Evolutionary conservation across 2,113 vertebrate genomes (phyloP).

Genomic region (Psilopsiagon aymara): DNA sequence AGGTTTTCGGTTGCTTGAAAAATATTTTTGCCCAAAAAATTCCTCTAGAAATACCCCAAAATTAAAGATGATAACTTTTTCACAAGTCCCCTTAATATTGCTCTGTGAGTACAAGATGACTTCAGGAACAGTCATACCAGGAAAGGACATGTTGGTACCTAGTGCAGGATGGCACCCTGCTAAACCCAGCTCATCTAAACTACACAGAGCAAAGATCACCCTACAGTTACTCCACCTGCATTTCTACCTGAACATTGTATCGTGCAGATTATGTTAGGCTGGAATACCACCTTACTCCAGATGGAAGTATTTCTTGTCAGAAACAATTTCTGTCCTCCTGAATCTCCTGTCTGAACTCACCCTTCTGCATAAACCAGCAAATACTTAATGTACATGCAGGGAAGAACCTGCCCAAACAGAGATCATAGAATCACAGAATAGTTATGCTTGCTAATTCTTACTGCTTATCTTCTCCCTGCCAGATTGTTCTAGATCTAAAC

Average conservation of each 20-base stretch:
- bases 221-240: not conserved
- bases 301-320: not conserved
- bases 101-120: not conserved
- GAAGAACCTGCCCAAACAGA: not conserved
- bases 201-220: not conserved
- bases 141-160: not conserved
- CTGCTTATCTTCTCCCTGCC: not conserved
- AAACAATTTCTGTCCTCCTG: not conserved
- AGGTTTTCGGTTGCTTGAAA: not conserved
- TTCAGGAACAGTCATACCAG: fast-evolving
- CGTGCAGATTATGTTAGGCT: not conserved
- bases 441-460: not conserved
- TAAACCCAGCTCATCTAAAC: not conserved
- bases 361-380: not conserved
- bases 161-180: no score
- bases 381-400: not conserved
- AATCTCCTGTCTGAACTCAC: not conserved
- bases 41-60: not conserved
- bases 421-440: no score
- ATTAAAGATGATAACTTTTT: not conserved
- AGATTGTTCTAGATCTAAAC: not conserved
- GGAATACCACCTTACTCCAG: not conserved
- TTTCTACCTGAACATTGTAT: not conserved
- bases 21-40: not conserved
- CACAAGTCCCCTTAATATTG: not conserved